Evolutionary conservation across 2,888 invertebrate genomes (phyloP).

Genomic region (Drosophila robusta): DNA sequence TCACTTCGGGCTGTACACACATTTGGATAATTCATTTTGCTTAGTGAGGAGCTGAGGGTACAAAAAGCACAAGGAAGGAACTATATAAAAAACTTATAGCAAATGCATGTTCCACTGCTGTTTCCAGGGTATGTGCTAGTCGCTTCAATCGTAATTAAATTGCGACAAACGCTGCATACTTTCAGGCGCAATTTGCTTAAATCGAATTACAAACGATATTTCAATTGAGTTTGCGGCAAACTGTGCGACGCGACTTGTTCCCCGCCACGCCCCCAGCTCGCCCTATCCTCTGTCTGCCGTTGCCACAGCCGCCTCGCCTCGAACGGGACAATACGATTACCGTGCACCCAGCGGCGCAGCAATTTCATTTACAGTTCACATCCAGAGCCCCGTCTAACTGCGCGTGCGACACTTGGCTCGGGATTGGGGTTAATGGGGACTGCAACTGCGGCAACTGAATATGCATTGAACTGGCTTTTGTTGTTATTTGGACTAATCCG

Average conservation of each 20-base stretch:
- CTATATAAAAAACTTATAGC: no score
- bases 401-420: neutral
- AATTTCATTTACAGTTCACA: constrained; percentile 19
- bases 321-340: constrained; percentile 36
- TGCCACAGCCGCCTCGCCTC: neutral
- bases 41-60: no score
- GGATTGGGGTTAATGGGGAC: neutral
- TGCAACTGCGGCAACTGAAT: neutral
- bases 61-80: no score
- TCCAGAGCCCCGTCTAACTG: neutral
- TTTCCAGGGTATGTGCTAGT: constrained; percentile 1
- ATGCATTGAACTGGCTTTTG: constrained; percentile 5
- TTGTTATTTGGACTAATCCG: neutral
- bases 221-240: constrained; percentile 43
- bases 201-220: constrained; percentile 65
- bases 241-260: constrained; percentile 12
- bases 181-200: constrained; percentile 64
- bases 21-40: no score
- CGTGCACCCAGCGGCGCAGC: constrained; percentile 33
- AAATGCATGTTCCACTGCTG: no score
- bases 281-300: neutral
- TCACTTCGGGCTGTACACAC: no score
- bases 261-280: neutral
- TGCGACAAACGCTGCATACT: constrained; percentile 55
- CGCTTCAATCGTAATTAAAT: constrained; percentile 63